Conservation (phyloP, 2,888 invertebrate species). For the Mythimna lalbum region DNA sequence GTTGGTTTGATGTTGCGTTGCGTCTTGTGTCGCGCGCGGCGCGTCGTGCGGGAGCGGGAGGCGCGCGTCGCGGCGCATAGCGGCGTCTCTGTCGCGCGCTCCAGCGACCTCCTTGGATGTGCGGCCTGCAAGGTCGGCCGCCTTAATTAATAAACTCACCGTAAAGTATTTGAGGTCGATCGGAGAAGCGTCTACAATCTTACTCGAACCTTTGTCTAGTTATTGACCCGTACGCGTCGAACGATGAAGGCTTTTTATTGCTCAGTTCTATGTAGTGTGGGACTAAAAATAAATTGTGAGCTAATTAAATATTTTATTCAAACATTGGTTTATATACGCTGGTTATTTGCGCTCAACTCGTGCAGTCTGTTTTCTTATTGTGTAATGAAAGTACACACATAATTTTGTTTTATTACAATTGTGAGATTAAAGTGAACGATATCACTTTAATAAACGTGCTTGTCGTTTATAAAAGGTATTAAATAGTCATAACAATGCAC, state of each 20-base stretch:
- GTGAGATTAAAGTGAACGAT: slow-evolving; percentile 65
- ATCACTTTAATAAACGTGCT: slow-evolving; percentile 64
- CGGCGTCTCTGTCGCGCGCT: slow-evolving; percentile 78
- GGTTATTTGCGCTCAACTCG: slow-evolving; percentile 33
- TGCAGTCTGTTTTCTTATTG: slow-evolving; percentile 50
- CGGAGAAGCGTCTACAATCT: slow-evolving; percentile 87
- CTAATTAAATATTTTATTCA: slow-evolving; percentile 58
- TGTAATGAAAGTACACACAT: slow-evolving; percentile 57
- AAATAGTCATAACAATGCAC: slow-evolving; percentile 66
- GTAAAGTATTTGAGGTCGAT: slow-evolving; percentile 91
- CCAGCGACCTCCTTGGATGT: slow-evolving; percentile 89
- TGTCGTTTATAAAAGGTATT: slow-evolving; percentile 65
- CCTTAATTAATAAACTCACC: slow-evolving; percentile 91
- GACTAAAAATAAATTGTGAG: slow-evolving; percentile 49
- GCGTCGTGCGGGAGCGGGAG: slow-evolving; percentile 41
- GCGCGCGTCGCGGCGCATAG: slow-evolving; percentile 64
- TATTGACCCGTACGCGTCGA: slow-evolving; percentile 85
- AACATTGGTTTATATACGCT: slow-evolving; percentile 48
- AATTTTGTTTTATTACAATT: slow-evolving; percentile 62
- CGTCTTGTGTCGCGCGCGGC: slow-evolving; percentile 26
- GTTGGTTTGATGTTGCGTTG: slow-evolving; percentile 73
- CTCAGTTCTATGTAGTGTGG: slow-evolving; percentile 66
- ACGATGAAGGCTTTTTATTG: slow-evolving; percentile 79
- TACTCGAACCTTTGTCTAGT: slow-evolving; percentile 88
- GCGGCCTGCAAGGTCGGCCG: slow-evolving; percentile 90